A percentile compares a stretch with the other conserved stretches of the same genome.
These are phyloP conservation scores for Eubucco bourcierii DNA, from an alignment of 2,113 vertebrate species.

Conservation along the genomic window DNA sequence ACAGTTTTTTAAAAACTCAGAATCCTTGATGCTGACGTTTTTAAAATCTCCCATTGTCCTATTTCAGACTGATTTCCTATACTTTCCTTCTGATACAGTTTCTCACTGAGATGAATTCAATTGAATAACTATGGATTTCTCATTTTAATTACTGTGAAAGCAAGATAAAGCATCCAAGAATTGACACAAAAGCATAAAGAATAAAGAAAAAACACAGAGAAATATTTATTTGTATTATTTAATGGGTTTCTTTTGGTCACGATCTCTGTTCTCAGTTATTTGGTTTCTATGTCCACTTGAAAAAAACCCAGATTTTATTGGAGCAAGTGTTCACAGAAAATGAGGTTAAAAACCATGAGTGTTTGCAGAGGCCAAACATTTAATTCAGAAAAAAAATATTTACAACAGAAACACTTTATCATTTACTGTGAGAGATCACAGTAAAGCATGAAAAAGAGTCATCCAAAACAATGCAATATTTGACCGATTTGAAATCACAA, in stretches of 20 bases:
- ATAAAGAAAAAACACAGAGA: not conserved
- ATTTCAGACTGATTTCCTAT: not conserved
- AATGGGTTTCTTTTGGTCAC: not conserved
- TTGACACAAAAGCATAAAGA: not conserved
- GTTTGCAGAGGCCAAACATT: not conserved
- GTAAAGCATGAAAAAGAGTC: not conserved
- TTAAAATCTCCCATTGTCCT: not conserved
- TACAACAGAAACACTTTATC: not conserved
- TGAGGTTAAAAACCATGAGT: not conserved
- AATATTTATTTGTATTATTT: constrained; percentile 16
- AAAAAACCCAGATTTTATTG: not conserved
- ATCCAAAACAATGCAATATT: not conserved
- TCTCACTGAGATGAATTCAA: not conserved
- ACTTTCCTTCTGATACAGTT: not conserved
- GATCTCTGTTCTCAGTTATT: not conserved
- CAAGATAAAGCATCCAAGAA: not conserved
- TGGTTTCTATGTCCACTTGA: not conserved
- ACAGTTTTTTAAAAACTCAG: not conserved
- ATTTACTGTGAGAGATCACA: not conserved
- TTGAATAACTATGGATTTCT: not conserved
- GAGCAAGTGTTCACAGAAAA: not conserved
- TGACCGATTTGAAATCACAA: not conserved
- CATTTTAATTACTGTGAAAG: not conserved
- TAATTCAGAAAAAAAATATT: not conserved
- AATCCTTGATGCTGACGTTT: not conserved